phyloP scores from a whole-genome alignment of 2,888 invertebrate species.

The Agriotes lineatus region DNA sequence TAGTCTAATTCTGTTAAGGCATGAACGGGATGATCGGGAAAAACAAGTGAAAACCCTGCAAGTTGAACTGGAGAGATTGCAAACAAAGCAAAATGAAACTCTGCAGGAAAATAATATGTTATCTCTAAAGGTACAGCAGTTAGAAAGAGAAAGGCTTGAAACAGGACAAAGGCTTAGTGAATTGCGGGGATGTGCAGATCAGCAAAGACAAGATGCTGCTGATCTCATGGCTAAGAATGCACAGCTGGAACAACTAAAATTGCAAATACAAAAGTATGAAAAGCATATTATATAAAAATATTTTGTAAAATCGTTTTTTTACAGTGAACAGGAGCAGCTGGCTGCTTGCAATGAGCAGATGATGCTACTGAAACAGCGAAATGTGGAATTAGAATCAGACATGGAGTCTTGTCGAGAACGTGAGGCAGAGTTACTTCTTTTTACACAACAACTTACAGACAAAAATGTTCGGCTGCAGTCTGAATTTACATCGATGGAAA shows the following conservation, averaged over 20 bases:
- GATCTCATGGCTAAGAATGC: constrained; percentile 69
- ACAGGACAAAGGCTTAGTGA: constrained; percentile 71
- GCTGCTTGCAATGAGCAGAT: constrained; percentile 69
- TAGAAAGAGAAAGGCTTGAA: constrained; percentile 73
- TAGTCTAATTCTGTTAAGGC: constrained; percentile 78
- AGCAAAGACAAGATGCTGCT: constrained; percentile 71
- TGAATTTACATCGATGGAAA: constrained; percentile 77
- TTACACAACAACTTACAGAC: constrained; percentile 84
- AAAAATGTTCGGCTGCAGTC: constrained; percentile 82
- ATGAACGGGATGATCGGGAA: constrained; percentile 75
- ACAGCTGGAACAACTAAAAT: constrained; percentile 70
- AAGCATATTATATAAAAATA: too few relatives aligned
- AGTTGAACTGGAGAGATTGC: constrained; percentile 72
- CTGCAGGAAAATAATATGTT: constrained; percentile 74
- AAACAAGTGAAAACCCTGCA: constrained; percentile 66
- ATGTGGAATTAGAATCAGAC: constrained; percentile 76
- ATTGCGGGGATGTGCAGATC: constrained; percentile 69
- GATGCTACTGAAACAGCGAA: constrained; percentile 69
- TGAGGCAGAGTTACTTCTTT: constrained; percentile 82
- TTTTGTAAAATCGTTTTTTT: too few relatives aligned
- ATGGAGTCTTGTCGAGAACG: constrained; percentile 76
- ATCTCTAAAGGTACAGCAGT: constrained; percentile 71
- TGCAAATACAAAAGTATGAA: constrained; percentile 70
- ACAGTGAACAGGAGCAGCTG: constrained; percentile 71
- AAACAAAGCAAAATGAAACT: constrained; percentile 71